Percentiles rank a stretch among this genome's conserved stretches.
phyloP scores from a whole-genome alignment of 2,797 vertebrate genomes.

The Galago senegalensis region DNA sequence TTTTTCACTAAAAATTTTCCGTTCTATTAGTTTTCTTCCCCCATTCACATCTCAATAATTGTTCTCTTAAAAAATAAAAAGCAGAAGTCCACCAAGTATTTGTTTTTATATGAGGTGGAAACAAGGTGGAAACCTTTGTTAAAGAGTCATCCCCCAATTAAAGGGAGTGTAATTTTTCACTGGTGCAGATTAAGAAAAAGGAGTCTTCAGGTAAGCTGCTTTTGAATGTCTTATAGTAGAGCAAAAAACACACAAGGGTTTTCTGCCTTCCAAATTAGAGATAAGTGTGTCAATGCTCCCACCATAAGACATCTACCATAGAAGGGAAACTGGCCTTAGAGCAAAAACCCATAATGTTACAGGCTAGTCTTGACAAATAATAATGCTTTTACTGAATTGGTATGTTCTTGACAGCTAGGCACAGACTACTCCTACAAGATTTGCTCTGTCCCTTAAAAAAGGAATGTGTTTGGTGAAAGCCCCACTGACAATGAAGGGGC shows the following conservation, averaged over 20 bases:
- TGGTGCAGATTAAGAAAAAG: not conserved
- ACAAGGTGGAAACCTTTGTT: not conserved
- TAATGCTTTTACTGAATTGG: not conserved
- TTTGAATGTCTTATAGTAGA: not conserved
- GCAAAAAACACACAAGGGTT: not conserved
- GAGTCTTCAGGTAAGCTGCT: not conserved
- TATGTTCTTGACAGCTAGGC: not conserved
- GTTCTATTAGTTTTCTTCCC: not conserved
- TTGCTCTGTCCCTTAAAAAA: not conserved
- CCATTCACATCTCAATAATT: not conserved
- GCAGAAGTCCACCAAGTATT: not conserved
- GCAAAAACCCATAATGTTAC: not conserved
- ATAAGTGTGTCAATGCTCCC: not conserved
- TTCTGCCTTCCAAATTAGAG: not conserved
- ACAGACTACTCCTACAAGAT: not conserved
- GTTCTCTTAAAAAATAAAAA: not conserved
- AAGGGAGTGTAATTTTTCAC: conserved; percentile 14
- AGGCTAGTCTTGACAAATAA: not conserved
- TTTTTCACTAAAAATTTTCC: not conserved
- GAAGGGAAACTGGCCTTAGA: conserved; percentile 11
- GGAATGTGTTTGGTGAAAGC: not conserved
- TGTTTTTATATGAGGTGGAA: not conserved
- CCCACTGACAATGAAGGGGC: not conserved
- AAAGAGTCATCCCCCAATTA: not conserved
- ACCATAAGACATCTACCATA: conserved; percentile 32